Conservation (phyloP, 2,797 vertebrate species). For the Linurgus olivaceus region DNA sequence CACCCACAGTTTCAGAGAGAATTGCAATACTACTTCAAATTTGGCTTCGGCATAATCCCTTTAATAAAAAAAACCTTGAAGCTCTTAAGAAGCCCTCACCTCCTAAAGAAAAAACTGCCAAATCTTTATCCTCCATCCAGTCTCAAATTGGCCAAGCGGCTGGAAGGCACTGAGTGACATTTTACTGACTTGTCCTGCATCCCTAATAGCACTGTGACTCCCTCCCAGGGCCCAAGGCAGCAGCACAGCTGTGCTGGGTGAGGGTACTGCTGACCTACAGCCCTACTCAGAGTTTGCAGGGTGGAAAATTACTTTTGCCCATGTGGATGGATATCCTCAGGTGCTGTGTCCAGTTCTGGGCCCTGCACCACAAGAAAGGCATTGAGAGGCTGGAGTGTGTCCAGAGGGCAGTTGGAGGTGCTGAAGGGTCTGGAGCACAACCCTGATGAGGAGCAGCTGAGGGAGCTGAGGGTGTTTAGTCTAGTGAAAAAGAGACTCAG, state of each 20-base stretch:
- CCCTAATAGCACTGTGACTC: not conserved
- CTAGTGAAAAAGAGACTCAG: not conserved
- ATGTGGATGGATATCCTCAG: not conserved
- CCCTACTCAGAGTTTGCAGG: not conserved
- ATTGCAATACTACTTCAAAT: not conserved
- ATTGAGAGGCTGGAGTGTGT: fast-evolving
- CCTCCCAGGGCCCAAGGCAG: not conserved
- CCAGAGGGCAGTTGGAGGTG: not conserved
- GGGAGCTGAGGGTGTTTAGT: not conserved
- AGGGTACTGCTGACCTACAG: not conserved
- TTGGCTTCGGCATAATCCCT: not conserved
- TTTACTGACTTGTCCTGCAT: not conserved
- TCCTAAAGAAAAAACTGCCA: not conserved
- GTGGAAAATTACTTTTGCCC: not conserved
- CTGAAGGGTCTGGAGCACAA: not conserved
- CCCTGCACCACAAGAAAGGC: too few species aligned
- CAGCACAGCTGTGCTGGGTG: not conserved
- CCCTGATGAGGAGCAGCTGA: not conserved
- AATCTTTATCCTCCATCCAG: not conserved
- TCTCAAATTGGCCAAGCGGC: not conserved
- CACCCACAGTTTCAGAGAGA: constrained; percentile 23
- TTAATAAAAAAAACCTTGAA: not conserved
- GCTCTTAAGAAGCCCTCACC: not conserved
- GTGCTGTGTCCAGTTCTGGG: not conserved
- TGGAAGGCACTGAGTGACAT: not conserved